phyloP scores from a whole-genome alignment of 2,888 invertebrate genomes.

The Thymelicus acteon region DNA sequence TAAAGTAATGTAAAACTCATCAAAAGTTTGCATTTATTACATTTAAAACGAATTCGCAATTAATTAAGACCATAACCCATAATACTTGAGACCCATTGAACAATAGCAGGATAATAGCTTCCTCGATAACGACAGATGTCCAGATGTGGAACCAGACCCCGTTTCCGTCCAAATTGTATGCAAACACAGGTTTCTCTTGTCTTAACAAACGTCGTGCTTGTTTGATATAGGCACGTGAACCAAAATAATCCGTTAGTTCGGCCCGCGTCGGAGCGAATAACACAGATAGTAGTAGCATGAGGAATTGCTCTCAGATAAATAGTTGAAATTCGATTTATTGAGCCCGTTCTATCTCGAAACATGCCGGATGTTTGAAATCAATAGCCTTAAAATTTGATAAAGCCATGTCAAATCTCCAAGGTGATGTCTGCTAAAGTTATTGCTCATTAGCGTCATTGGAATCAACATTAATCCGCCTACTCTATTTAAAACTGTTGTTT shows the following conservation, averaged over 20 bases:
- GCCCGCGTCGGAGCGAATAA: slow-evolving; percentile 24
- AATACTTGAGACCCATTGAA: slow-evolving; percentile 17
- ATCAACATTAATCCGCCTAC: too few relatives aligned
- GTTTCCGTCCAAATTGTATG: slow-evolving; percentile 25
- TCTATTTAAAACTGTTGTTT: too few relatives aligned
- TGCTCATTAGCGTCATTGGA: neutral
- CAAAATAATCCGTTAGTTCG: slow-evolving; percentile 35
- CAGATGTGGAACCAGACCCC: slow-evolving; percentile 27
- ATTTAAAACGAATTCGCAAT: neutral
- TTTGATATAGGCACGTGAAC: slow-evolving; percentile 35
- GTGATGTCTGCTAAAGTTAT: too few relatives aligned
- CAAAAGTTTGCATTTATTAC: neutral
- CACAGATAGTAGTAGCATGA: slow-evolving; percentile 33
- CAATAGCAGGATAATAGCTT: slow-evolving; percentile 20
- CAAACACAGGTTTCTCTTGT: slow-evolving; percentile 41
- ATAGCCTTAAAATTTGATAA: slow-evolving; percentile 19
- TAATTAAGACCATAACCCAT: neutral
- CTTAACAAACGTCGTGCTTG: slow-evolving; percentile 41
- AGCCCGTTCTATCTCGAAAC: slow-evolving; percentile 26
- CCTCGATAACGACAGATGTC: slow-evolving; percentile 26
- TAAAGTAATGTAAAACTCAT: neutral
- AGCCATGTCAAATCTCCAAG: neutral
- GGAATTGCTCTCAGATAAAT: slow-evolving; percentile 30
- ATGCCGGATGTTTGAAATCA: slow-evolving; percentile 28
- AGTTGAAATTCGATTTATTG: slow-evolving; percentile 36